Base-by-base conservation (phyloP, 2,888 invertebrate genomes). In the Seira sanloemensis region DNA sequence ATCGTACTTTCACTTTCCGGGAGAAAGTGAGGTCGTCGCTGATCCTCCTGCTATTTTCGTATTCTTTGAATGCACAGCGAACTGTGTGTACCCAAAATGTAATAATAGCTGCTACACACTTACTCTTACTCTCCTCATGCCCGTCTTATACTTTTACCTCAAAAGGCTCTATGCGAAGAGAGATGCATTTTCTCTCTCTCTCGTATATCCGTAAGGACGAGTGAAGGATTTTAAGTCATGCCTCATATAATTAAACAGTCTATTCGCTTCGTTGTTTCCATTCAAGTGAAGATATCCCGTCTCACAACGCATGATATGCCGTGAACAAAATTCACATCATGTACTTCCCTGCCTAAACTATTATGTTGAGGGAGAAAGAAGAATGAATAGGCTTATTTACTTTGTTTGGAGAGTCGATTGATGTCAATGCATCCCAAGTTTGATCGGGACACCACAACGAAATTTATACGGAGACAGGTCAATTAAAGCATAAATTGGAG, bases 201-300 rank as follows among this genome's bases (percentile, higher is more conserved):
- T 65, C 58, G 16, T 26, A n/a, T 1, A 2, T 66, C 16, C 19
- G 68, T 26, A 27, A 19, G 12, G 25, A 46, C 21, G 26, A 77
- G 21, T 78, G 37, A 4, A 37, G 71, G 78, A 46, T 78, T 73
- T 46, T 73, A 74, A 74, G 74, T 74, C 80, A 62, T 67, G 67
- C 54, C 74, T 80, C 54, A 74, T 80, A 80, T 80, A 80, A 80
- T 80, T 80, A 80, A 67, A 50, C 73, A 37, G 37, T 12, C 37
- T 37, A 7, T 37, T 37, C 37, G 12, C 5, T 37, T 37, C 37
- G 37, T 37, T 37, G 37, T 37, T 37, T 37, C 37, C 37, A 37
- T 37, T 37, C 37, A 37, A 7, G 37, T 37, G 37, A 37, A 37
- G 37, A 37, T 12, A 37, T 37, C 37, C 37, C 37, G 12, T n/a